Conservation (phyloP, 2,113 vertebrate species). For the Australoheros scitulus region DNA sequence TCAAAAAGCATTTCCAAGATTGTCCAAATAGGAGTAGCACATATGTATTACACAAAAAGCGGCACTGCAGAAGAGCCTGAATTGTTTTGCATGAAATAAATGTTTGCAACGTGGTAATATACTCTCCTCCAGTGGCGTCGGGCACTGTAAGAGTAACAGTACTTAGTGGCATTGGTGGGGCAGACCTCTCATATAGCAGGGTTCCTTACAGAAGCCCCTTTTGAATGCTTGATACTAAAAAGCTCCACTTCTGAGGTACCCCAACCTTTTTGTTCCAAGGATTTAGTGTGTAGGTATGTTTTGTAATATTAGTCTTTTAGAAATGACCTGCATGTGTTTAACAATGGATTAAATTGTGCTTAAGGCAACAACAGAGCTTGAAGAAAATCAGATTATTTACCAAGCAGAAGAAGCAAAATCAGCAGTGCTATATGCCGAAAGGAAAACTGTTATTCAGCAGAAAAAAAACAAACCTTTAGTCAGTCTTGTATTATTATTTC, state of each 20-base stretch:
- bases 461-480: not conserved
- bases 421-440: not conserved
- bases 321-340: not conserved
- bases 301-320: not conserved
- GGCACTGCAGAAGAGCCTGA: no score
- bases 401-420: not conserved
- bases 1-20: no score
- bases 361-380: not conserved
- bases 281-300: not conserved
- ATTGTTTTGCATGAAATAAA: no score
- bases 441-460: not conserved
- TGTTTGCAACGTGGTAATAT: no score
- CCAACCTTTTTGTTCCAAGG: not conserved
- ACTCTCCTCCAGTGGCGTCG: no score
- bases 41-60: no score
- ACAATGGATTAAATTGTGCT: not conserved
- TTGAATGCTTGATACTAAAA: no score
- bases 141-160: no score
- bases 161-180: no score
- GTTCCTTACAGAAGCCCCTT: no score
- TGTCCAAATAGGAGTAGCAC: no score
- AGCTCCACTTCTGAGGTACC: not conserved
- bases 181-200: no score
- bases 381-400: not conserved
- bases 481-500: not conserved